phyloP scores from a whole-genome alignment of 2,113 vertebrate species.

The Sylvicapra grimmia region DNA sequence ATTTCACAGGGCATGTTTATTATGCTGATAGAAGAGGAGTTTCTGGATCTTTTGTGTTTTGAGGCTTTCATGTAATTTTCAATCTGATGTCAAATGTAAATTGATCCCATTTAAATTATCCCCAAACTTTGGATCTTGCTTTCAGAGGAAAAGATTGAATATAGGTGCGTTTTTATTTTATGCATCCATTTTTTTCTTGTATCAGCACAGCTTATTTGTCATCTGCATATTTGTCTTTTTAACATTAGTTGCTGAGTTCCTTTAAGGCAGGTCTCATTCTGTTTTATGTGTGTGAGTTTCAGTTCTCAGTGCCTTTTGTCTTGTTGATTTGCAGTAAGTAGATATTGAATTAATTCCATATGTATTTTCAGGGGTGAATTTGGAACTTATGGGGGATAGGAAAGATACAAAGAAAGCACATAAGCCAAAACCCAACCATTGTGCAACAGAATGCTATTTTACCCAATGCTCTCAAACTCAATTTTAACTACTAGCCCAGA shows the following conservation, averaged over 20 bases:
- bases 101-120: neutral
- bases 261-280: neutral
- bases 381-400: neutral
- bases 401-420: neutral
- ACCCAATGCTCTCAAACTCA: neutral
- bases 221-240: neutral
- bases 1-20: neutral
- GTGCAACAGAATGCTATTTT: neutral
- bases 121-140: neutral
- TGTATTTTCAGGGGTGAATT: conserved; percentile 41
- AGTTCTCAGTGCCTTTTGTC: conserved; percentile 33
- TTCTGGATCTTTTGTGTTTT: neutral
- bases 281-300: neutral
- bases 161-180: neutral
- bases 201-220: neutral
- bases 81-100: neutral
- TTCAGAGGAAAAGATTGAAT: neutral
- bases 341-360: conserved; percentile 58
- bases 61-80: neutral
- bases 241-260: neutral
- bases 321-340: conserved; percentile 52
- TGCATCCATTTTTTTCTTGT: neutral
- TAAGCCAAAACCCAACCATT: neutral
- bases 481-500: neutral
- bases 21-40: neutral